Evolutionary conservation across 2,888 invertebrate species (phyloP).

Genomic region (Dolichopus griseipennis): DNA sequence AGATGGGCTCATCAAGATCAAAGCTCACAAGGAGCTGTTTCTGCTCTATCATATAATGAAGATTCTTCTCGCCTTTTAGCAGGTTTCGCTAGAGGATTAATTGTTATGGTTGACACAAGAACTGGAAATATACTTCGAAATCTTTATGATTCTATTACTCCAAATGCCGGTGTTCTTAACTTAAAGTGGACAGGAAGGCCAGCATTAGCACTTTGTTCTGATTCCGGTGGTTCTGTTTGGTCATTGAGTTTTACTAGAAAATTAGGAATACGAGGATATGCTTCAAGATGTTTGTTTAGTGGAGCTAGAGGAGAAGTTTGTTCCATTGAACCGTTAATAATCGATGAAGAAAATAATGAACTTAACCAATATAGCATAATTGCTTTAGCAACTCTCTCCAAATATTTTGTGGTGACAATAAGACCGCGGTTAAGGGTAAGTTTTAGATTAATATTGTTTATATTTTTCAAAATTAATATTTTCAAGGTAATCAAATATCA

Average conservation of each 20-base stretch:
- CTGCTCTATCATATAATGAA: conserved; percentile 75
- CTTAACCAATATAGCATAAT: conserved; percentile 68
- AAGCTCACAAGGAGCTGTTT: conserved; percentile 65
- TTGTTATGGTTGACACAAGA: conserved; percentile 81
- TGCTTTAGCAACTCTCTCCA: conserved; percentile 89
- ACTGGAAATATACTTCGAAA: conserved; percentile 68
- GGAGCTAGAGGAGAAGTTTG: conserved; percentile 94
- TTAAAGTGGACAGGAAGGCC: conserved; percentile 57
- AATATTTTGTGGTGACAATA: conserved; percentile 65
- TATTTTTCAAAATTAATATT: not conserved
- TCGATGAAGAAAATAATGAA: conserved; percentile 46
- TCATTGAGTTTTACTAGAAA: conserved; percentile 81
- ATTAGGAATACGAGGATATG: conserved; percentile 78
- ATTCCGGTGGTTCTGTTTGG: conserved; percentile 94
- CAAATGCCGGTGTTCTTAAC: conserved; percentile 73
- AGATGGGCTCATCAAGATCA: conserved; percentile 71
- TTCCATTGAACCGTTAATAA: conserved; percentile 57
- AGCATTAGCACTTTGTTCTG: conserved; percentile 70
- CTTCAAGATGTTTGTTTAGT: conserved; percentile 90
- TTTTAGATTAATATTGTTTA: not conserved
- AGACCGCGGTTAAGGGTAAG: conserved; percentile 58
- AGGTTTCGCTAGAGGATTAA: conserved; percentile 68
- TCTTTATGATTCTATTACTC: conserved; percentile 72
- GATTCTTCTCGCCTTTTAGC: conserved; percentile 79
- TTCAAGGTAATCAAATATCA: conserved; percentile 61